These are phyloP conservation scores for Sarcophaga bullata DNA, from an alignment of 1,140 invertebrate species.

Conservation along the genomic window DNA sequence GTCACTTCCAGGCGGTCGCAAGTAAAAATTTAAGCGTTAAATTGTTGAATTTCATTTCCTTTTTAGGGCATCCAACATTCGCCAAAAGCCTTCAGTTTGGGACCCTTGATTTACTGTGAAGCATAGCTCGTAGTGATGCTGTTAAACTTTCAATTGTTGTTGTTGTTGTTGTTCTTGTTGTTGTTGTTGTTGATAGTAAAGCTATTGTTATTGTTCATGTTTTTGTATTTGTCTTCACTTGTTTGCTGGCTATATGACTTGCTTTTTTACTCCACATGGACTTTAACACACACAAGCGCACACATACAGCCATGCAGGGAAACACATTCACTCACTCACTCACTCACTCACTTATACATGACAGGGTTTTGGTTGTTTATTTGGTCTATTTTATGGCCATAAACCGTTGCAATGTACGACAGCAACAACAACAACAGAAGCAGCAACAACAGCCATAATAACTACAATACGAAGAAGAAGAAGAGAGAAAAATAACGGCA, in stretches of 20 bases:
- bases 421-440: constrained; percentile 38
- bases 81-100: neutral
- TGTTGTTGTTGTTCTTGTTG: neutral
- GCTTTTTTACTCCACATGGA: too few relatives aligned
- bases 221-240: neutral
- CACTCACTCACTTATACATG: neutral
- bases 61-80: neutral
- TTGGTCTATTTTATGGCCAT: constrained; percentile 64
- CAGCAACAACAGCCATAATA: constrained; percentile 17
- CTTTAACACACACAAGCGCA: too few relatives aligned
- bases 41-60: neutral
- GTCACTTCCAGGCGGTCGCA: too few relatives aligned
- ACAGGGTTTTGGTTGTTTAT: constrained; percentile 53
- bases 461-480: too few relatives aligned
- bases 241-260: too few relatives aligned
- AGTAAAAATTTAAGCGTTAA: too few relatives aligned
- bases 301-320: too few relatives aligned
- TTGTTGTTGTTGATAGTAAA: neutral
- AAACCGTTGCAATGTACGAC: constrained; percentile 53
- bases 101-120: too few relatives aligned
- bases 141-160: neutral
- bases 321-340: too few relatives aligned
- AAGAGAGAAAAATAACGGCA: neutral
- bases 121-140: too few relatives aligned
- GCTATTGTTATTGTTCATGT: neutral